Percentiles rank a stretch among this genome's conserved stretches.
Evolutionary conservation across 1,140 invertebrate genomes (phyloP).

Genomic region (Lucilia sericata): DNA sequence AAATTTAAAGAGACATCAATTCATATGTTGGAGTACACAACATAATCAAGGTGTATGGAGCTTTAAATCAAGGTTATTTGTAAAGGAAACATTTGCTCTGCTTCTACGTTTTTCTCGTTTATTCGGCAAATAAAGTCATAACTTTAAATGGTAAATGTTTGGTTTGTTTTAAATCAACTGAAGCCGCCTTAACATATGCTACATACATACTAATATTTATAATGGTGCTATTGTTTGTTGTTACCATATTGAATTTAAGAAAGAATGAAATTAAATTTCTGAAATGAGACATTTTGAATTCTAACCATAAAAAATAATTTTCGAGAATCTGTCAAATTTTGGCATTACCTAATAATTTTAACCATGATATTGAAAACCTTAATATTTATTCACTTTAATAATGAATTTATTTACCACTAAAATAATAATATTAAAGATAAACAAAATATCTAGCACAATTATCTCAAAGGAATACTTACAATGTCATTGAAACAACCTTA

Average conservation of each 20-base stretch:
- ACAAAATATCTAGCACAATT: background rate
- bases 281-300: too few species aligned
- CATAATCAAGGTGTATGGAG: constrained; percentile 30
- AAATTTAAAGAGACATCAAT: background rate
- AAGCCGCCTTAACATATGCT: background rate
- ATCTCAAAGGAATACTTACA: background rate
- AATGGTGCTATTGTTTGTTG: too few species aligned
- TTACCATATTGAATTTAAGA: background rate
- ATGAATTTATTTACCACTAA: background rate
- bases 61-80: constrained; percentile 35
- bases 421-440: background rate
- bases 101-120: background rate
- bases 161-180: background rate
- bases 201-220: background rate
- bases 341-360: too few species aligned
- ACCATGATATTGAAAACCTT: too few species aligned
- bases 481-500: constrained; percentile 6
- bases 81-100: constrained; percentile 16
- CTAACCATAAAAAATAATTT: too few species aligned
- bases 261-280: too few species aligned
- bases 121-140: background rate
- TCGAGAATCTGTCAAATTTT: too few species aligned
- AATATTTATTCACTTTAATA: background rate
- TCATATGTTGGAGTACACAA: background rate
- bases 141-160: background rate